Evolutionary conservation across 2,888 invertebrate genomes (phyloP), one percentile per base, ranked within the genome.

Genomic region (Onthophagus sagittarius): DNA sequence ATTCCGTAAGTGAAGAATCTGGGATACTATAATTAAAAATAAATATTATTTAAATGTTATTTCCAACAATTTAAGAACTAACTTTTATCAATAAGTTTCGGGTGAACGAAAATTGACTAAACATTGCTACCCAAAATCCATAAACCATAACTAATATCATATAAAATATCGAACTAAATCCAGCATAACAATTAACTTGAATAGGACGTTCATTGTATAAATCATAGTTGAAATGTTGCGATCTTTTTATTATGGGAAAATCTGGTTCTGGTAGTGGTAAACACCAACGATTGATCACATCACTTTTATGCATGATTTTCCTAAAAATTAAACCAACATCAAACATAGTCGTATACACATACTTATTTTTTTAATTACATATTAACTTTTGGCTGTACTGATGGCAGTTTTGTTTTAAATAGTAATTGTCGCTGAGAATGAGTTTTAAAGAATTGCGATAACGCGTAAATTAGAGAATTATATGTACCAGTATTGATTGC

Each of bases 241-340:
- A 91, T 69, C 97, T 89, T 82, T 89, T 86, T 11, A 93, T 91
- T 0, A 98, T 91, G 0, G 96, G 91, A 75, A 90, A 89, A 86
- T 98, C 98, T 6, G 95, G 87, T 32, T 95, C 95, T 0, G 90
- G 90, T 86, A 98, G 97, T 0, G 95, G 92, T 70, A 90, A 90
- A 80, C 76, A 73, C 77, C 78, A 80, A 6, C 71, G 69, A 65
- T 76, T 74, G 1, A 73, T 71, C 14, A 76, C 39, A 32, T 76
- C 74, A 69, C 72, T 77, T 73, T 78, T 78, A 76, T 77, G 76
- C 2, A 78, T n/a, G 15, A 53, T 5, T 6, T 71, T 33, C 31
- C 76, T 78, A 69, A 33, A 76, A 71, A 71, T 62, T 23, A 9
- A 64, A 15, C 1, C 5, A 65, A 39, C 0, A 32, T 69, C 62